These are phyloP conservation scores for Diarsia mendica DNA, from an alignment of 2,888 invertebrate genomes.

Conservation along the genomic window DNA sequence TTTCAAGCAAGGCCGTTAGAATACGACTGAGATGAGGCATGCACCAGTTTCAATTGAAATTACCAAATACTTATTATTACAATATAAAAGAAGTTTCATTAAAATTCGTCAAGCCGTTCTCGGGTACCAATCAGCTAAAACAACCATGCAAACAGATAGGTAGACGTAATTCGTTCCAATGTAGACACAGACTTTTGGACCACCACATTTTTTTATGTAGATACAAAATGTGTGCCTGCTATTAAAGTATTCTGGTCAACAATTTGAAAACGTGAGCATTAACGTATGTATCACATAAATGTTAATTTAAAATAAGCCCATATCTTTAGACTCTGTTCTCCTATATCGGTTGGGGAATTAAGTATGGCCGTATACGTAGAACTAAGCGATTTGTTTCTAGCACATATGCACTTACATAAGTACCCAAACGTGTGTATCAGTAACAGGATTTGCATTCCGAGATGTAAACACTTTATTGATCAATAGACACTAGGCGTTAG, in stretches of 20 bases:
- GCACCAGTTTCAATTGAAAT: not conserved
- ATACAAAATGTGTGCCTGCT: constrained; percentile 18
- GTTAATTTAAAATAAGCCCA: constrained; percentile 17
- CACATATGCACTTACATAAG: constrained; percentile 13
- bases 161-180: not conserved
- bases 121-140: not conserved
- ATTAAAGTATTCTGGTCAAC: constrained; percentile 31
- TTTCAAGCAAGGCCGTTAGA: not conserved
- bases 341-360: constrained; percentile 2
- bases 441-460: constrained; percentile 42
- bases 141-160: not conserved
- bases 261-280: constrained; percentile 40
- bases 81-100: not conserved
- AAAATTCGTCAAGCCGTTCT: not conserved
- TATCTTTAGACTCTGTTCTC: constrained; percentile 5
- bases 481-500: constrained; percentile 38
- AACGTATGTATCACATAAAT: constrained; percentile 21
- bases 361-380: constrained; percentile 20
- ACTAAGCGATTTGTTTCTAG: not conserved
- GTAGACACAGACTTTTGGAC: not conserved
- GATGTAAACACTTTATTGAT: constrained; percentile 49
- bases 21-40: not conserved
- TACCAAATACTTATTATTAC: not conserved
- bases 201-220: constrained; percentile 3
- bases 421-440: constrained; percentile 31